Conservation (phyloP, 1,140 invertebrate species). For the Tetragnatha versicolor region DNA sequence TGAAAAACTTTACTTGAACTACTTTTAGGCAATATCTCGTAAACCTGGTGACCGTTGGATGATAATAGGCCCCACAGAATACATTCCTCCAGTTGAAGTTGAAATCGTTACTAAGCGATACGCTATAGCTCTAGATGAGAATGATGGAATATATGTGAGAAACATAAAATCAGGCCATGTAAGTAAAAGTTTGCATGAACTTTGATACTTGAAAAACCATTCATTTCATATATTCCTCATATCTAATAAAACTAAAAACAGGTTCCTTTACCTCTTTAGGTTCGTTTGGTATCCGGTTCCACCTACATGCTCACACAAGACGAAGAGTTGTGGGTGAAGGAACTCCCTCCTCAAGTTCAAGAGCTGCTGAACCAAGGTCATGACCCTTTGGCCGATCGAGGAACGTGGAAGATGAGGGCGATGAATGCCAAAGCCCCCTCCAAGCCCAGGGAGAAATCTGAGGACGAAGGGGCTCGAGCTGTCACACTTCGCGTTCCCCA, state of each 20-base stretch:
- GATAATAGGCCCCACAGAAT: slow-evolving; percentile 68
- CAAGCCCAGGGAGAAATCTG: neutral
- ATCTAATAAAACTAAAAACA: neutral
- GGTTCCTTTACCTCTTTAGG: slow-evolving; percentile 60
- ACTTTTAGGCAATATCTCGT: slow-evolving; percentile 57
- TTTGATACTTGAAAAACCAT: neutral
- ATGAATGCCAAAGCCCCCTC: neutral
- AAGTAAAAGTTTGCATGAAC: neutral
- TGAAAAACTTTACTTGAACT: too few relatives aligned
- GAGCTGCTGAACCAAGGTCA: slow-evolving; percentile 61
- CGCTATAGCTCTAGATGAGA: slow-evolving; percentile 68
- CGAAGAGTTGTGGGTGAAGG: slow-evolving; percentile 69
- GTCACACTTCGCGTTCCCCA: slow-evolving; percentile 68
- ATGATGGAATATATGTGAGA: slow-evolving; percentile 69
- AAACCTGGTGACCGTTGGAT: slow-evolving; percentile 68
- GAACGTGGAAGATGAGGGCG: slow-evolving; percentile 51
- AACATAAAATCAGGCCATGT: slow-evolving; percentile 68
- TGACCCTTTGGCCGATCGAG: slow-evolving; percentile 66
- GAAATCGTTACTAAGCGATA: slow-evolving; percentile 66
- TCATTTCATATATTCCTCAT: neutral
- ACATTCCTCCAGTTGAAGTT: slow-evolving; percentile 68
- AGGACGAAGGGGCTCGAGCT: slow-evolving; percentile 64
- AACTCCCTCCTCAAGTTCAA: slow-evolving; percentile 65
- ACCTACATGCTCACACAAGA: slow-evolving; percentile 70
- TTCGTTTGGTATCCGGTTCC: slow-evolving; percentile 66